Base-by-base conservation (phyloP, 2,797 vertebrate species). In the Gymnocypris eckloni region DNA sequence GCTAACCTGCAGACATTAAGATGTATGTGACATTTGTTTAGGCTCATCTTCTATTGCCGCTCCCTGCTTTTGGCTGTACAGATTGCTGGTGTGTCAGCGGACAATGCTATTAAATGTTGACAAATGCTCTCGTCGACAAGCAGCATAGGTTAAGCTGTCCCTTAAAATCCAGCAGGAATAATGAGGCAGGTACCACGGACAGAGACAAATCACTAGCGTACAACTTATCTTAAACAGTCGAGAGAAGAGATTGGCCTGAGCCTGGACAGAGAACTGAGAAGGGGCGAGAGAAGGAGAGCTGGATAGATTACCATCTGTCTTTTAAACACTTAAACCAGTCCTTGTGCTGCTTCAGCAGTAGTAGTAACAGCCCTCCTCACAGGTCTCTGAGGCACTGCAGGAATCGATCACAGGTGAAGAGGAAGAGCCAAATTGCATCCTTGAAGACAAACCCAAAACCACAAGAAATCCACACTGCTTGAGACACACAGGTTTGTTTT, bases 131-230 rank as follows among this genome's bases (percentile, higher is more conserved):
- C 54, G 66, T 88, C 87, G 83, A 88, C 75, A 82, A 82, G 82
- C 86, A 84, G 86, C 79, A 88, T 81, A 88, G 69, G 67, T 88
- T 92, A 89, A 72, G 73, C 84, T 90, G 90, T 86, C 91, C 89
- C 93, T 91, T 91, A 91, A 92, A 91, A 92, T 92, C 85, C 90
- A 86, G 71, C 87, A 86, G 81, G 85, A 92, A 90, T 90, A 90
- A 90, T 86, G 90, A 91, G 89, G 90, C 84, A 90, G 91, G 86
- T 86, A 80, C 82, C 15, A 18, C 1, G 86, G 89, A 93, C 91
- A 88, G 87, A 91, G 88, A 91, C 87, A 90, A 92, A 94, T 93
- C 89, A 91, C 88, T 85, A 81, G 90, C 85, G 89, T 25, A 75
- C 87, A 87, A 84, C 89, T 93, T 92, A 93, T 91, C 91, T 87